phyloP scores from a whole-genome alignment of 2,113 vertebrate genomes.

The Narcine bancroftii region DNA sequence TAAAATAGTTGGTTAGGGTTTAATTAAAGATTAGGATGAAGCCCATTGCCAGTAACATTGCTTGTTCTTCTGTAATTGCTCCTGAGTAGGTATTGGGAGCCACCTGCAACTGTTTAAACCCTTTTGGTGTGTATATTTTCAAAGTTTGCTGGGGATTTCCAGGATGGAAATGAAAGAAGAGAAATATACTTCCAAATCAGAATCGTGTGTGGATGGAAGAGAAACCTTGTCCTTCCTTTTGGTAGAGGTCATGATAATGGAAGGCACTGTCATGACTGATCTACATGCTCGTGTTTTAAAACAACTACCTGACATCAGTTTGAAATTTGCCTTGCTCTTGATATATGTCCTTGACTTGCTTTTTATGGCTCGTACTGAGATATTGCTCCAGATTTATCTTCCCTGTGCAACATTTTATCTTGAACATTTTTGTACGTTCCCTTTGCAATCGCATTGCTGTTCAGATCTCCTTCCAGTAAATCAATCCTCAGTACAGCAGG shows the following conservation, averaged over 20 bases:
- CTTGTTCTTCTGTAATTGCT: too few species aligned
- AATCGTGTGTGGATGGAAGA: too few species aligned
- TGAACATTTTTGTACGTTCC: background rate
- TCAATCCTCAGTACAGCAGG: background rate
- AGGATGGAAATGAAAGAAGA: too few species aligned
- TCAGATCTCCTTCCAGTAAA: background rate
- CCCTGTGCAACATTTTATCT: background rate
- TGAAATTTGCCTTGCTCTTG: background rate
- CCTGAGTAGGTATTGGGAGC: too few species aligned
- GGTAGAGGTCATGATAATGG: too few species aligned
- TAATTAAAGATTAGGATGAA: too few species aligned
- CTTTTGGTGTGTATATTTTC: too few species aligned
- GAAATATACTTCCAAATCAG: too few species aligned
- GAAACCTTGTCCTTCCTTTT: background rate
- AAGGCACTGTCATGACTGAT: background rate
- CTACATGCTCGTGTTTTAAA: background rate
- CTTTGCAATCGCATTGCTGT: background rate
- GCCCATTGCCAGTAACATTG: too few species aligned
- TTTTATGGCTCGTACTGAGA: background rate
- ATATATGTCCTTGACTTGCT: constrained; percentile 15
- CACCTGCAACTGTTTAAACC: too few species aligned
- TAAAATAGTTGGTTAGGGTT: too few species aligned
- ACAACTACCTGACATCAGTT: background rate
- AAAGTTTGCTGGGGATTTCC: too few species aligned
- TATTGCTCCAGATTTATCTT: constrained; percentile 21